These are phyloP conservation scores for Eulacestoma nigropectus DNA, from an alignment of 2,113 vertebrate genomes.

Conservation along the genomic window DNA sequence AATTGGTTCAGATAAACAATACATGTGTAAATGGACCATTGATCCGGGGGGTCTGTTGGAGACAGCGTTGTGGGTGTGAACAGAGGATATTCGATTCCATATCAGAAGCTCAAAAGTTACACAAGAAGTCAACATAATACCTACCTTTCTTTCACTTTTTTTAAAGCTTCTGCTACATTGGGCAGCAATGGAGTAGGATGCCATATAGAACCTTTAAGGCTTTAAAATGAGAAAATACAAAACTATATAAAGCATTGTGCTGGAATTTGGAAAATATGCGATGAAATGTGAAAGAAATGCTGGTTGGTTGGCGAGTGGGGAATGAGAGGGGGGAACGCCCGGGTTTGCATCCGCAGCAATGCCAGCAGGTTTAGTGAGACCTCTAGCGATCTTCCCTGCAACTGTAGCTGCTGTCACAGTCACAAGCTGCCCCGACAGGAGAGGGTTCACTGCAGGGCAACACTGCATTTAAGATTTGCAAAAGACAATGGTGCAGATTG, in stretches of 20 bases:
- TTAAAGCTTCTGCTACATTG: not conserved
- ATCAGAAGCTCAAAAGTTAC: not conserved
- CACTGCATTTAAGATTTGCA: not conserved
- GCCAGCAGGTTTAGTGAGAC: not conserved
- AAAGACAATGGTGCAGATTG: not conserved
- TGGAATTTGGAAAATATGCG: not conserved
- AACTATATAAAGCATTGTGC: not conserved
- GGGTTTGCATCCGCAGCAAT: accelerated
- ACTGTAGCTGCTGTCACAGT: not conserved
- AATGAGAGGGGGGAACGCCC: not conserved
- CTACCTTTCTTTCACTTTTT: not conserved
- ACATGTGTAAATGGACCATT: not conserved
- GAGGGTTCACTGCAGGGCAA: too few relatives aligned
- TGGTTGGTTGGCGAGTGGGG: accelerated
- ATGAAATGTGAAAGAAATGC: not conserved
- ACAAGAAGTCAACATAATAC: not conserved
- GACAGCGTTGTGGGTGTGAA: not conserved
- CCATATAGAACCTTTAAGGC: not conserved
- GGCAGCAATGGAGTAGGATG: not conserved
- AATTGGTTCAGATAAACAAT: not conserved
- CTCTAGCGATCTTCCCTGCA: not conserved
- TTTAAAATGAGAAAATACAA: not conserved
- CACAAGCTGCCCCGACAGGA: not conserved
- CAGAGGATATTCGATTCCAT: not conserved
- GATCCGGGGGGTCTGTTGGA: not conserved